Conservation (phyloP, 2,797 vertebrate genomes). For the Mionectes olivaceus region DNA sequence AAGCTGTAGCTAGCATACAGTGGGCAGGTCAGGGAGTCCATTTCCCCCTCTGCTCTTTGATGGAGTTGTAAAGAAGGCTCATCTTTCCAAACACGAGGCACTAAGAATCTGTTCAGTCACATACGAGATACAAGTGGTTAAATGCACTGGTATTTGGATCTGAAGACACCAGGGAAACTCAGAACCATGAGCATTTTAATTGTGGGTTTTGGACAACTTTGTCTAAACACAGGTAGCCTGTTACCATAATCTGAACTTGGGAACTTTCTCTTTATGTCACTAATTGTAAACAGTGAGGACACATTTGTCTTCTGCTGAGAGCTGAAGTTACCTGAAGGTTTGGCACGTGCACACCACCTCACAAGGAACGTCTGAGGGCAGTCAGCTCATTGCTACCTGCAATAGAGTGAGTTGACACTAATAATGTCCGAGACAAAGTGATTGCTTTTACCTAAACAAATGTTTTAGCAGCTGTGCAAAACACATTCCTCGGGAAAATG, state of each 20-base stretch:
- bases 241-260: neutral
- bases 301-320: neutral
- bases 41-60: neutral
- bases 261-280: neutral
- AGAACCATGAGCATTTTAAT: neutral
- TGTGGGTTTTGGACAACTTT: neutral
- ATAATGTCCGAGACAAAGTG: neutral
- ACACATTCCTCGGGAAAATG: neutral
- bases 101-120: neutral
- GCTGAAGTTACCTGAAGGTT: neutral
- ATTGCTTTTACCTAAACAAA: conserved; percentile 33
- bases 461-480: conserved; percentile 1
- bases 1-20: neutral
- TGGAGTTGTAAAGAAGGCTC: neutral
- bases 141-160: neutral
- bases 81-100: neutral
- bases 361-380: neutral
- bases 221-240: neutral
- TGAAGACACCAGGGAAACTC: neutral
- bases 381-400: neutral
- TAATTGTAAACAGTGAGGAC: neutral
- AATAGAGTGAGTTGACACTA: neutral
- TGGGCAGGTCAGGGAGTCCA: neutral
- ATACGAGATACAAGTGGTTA: neutral
- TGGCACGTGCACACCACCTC: rapidly evolving